Evolutionary conservation across 2,113 vertebrate species (phyloP).

Genomic region (Nestor notabilis): DNA sequence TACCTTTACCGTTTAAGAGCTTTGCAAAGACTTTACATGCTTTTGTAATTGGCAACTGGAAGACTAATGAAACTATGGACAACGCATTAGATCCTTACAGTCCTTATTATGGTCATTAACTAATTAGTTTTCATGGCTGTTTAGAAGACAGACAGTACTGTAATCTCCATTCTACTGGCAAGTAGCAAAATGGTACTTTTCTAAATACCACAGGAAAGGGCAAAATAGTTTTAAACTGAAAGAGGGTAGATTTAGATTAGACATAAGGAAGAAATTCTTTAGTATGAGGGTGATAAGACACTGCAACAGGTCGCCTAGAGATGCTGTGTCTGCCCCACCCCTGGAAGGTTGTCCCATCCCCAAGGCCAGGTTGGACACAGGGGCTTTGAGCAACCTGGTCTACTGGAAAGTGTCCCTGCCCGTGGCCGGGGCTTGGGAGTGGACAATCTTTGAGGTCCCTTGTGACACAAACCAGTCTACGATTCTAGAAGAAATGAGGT

Average conservation of each 20-base stretch:
- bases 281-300: not conserved
- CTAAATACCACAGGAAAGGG: not conserved
- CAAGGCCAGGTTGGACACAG: not conserved
- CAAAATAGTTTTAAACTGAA: not conserved
- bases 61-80: not conserved
- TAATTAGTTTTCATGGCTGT: not conserved
- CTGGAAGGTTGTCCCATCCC: not conserved
- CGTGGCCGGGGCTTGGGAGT: not conserved
- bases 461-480: not conserved
- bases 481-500: not conserved
- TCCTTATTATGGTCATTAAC: not conserved
- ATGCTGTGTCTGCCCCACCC: not conserved
- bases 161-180: not conserved
- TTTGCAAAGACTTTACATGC: not conserved
- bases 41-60: not conserved
- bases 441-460: not conserved
- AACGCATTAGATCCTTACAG: not conserved
- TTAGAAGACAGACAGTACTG: not conserved
- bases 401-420: not conserved
- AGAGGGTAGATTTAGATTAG: not conserved
- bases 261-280: not conserved
- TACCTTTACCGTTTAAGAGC: not conserved
- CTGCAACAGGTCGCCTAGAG: not conserved
- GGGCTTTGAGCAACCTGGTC: not conserved
- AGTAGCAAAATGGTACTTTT: not conserved